Evolutionary conservation across 2,797 vertebrate species (phyloP).

Genomic region (Chromobotia macracanthus): DNA sequence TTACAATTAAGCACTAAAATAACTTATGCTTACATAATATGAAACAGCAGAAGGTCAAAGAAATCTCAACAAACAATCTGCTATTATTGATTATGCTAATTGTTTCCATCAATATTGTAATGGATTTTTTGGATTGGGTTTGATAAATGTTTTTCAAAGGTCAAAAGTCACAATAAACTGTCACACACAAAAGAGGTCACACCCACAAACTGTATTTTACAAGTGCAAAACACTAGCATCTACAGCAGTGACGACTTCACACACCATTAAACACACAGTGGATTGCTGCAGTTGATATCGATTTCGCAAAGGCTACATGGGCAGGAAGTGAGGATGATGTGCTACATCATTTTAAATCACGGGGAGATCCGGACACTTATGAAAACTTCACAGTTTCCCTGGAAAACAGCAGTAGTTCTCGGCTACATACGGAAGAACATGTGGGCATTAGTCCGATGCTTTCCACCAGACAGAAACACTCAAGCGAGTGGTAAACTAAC

Average conservation of each 20-base stretch:
- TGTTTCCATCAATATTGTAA: neutral
- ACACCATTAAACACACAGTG: constrained; percentile 70
- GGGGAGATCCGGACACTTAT: constrained; percentile 43
- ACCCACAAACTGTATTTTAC: constrained; percentile 64
- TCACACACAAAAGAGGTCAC: constrained; percentile 63
- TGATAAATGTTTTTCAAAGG: neutral
- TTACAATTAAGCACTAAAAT: too few relatives aligned
- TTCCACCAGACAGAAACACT: too few relatives aligned
- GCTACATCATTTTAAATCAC: constrained; percentile 69
- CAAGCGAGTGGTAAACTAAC: too few relatives aligned
- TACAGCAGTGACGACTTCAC: constrained; percentile 69
- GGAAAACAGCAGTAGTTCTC: constrained; percentile 7
- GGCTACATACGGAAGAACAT: too few relatives aligned
- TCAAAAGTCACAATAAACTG: constrained; percentile 55
- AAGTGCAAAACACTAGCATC: constrained; percentile 69
- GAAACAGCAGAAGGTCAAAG: too few relatives aligned
- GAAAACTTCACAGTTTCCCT: constrained; percentile 29
- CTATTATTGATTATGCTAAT: neutral
- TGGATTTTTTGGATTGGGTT: neutral
- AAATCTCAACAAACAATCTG: neutral
- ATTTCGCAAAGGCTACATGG: constrained; percentile 69
- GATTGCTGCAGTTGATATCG: constrained; percentile 69
- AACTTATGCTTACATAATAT: too few relatives aligned
- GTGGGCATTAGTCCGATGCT: too few relatives aligned
- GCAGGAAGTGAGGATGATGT: constrained; percentile 69